Conservation (phyloP, 1,140 invertebrate genomes). For the Mamestra configurata region DNA sequence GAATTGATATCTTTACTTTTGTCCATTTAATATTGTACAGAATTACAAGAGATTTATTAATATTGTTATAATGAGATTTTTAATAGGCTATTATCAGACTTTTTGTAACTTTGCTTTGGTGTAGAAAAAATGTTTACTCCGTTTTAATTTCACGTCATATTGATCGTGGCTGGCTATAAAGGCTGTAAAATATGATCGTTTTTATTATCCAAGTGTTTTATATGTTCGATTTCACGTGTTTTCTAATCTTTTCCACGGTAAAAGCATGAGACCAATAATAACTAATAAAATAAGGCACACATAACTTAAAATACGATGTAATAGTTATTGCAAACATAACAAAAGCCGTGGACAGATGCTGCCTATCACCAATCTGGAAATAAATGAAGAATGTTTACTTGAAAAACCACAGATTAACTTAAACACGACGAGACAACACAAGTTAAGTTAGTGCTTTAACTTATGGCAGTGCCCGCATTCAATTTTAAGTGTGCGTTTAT, state of each 20-base stretch:
- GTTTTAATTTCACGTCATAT: no score
- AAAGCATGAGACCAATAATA: conserved; percentile 24
- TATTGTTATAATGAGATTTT: not conserved
- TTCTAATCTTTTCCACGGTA: conserved; percentile 28
- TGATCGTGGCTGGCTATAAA: no score
- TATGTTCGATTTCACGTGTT: not conserved
- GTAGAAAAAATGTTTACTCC: no score
- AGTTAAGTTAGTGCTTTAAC: not conserved
- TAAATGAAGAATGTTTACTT: not conserved
- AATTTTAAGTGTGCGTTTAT: not conserved
- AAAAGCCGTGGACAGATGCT: conserved; percentile 11
- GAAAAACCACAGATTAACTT: not conserved
- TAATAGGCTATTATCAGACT: no score
- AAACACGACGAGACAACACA: not conserved
- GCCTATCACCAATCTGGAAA: not conserved
- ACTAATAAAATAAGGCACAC: conserved; percentile 75
- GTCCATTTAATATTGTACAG: no score
- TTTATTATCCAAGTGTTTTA: not conserved
- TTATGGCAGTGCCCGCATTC: not conserved
- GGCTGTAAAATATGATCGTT: not conserved
- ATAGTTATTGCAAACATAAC: conserved; percentile 32
- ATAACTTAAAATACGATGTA: conserved; percentile 35
- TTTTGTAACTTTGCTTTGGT: no score
- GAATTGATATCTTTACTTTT: not conserved
- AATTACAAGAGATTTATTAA: no score